Evolutionary conservation across 2,113 vertebrate genomes (phyloP).

Genomic region (Brevimyrus niger): DNA sequence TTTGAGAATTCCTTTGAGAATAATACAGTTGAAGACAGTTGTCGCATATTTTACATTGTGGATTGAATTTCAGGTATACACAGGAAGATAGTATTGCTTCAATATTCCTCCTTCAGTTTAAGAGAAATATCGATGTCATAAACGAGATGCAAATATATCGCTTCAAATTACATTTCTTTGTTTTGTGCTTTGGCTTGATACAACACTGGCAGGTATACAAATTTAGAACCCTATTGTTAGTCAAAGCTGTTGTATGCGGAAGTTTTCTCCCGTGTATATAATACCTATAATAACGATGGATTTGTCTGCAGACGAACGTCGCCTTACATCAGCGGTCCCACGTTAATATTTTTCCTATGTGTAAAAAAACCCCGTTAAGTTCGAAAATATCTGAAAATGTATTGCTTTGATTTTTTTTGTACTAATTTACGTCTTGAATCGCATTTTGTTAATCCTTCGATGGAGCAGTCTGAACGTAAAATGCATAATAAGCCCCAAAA

Average conservation of each 20-base stretch:
- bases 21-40: not conserved
- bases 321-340: not conserved
- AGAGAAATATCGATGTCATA: not conserved
- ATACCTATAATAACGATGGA: not conserved
- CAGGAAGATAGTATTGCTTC: not conserved
- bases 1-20: not conserved
- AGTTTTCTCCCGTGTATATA: not conserved
- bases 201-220: not conserved
- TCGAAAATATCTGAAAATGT: not conserved
- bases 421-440: not conserved
- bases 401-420: not conserved
- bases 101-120: not conserved
- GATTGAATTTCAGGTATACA: not conserved
- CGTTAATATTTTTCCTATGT: not conserved
- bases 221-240: not conserved
- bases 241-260: not conserved
- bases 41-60: not conserved
- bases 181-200: not conserved
- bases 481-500: not conserved
- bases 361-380: not conserved
- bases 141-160: not conserved
- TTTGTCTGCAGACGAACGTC: not conserved
- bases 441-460: not conserved
- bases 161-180: not conserved
- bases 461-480: not conserved